Evolutionary conservation across 2,888 invertebrate genomes (phyloP).

Genomic region (Eurytoma adleriae): DNA sequence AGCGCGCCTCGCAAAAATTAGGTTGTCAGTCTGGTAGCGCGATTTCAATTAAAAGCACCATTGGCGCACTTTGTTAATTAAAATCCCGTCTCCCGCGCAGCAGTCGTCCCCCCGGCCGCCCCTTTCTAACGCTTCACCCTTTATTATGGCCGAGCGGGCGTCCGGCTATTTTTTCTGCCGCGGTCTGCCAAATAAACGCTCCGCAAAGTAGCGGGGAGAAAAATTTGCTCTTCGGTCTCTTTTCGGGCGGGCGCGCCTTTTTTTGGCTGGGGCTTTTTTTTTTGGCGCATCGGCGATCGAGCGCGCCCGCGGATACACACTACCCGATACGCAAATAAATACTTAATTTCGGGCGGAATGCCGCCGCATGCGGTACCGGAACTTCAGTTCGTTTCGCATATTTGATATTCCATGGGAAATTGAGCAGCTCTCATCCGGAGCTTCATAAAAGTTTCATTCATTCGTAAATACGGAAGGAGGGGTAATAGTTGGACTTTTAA

Average conservation of each 20-base stretch:
- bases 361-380: background rate
- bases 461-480: too few relatives aligned
- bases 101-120: background rate
- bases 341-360: background rate
- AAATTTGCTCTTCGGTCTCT: constrained; percentile 17
- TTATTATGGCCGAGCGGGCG: constrained; percentile 8
- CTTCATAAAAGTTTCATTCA: too few relatives aligned
- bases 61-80: constrained; percentile 57
- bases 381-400: background rate
- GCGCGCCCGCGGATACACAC: background rate
- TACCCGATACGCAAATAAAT: constrained; percentile 3
- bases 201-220: constrained; percentile 11
- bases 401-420: too few relatives aligned
- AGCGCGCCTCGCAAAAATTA: constrained; percentile 49
- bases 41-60: constrained; percentile 54
- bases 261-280: background rate
- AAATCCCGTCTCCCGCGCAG: constrained; percentile 44
- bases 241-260: background rate
- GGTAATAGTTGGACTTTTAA: too few relatives aligned
- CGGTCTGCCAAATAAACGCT: background rate
- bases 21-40: constrained; percentile 46
- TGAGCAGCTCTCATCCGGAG: too few relatives aligned
- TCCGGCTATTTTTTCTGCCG: constrained; percentile 11
- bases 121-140: background rate
- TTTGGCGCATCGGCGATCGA: background rate